Base-by-base conservation (phyloP, 2,797 vertebrate species). In the Echiichthys vipera region DNA sequence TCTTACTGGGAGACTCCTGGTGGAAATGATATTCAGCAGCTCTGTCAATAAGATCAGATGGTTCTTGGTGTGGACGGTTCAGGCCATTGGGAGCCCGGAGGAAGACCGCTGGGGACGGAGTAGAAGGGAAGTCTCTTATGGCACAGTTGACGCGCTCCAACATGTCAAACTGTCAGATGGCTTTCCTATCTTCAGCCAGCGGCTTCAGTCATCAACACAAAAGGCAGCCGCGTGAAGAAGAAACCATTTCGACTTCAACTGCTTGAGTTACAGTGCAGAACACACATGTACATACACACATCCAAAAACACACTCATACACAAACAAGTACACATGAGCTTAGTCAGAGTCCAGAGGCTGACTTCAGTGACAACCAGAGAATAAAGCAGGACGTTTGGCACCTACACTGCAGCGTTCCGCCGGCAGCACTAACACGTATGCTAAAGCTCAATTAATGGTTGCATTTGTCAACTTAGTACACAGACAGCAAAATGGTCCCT, bases 151-250 rank as follows among this genome's bases (percentile, higher is more conserved):
- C 5, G 9, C 58, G 71, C 66, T 50, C 32, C 0, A 7, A 59
- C 68, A 39, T 67, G 50, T 55, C 49, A 45, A 75, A 74, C 66
- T 37, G 82, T 71, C 69, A n/a, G 51, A 65, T 39, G 69, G 46
- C 57, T 74, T 77, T 73, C 69, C n/a, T 78, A 46, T 82, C 43
- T 22, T 46, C 69, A 68, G 62, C 59, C 67, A 46, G 29, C 57
- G 7, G 65, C 74, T 84, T 81, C 79, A 72, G 78, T 85, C 78
- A 50, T 69, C 50, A 84, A 83, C 72, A 73, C 62, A 85, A 88
- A 89, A 90, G 88, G 85, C 91, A 90, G 85, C 86, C 69, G 71
- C 18, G 78, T 85, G 87, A 82, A 77, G 66, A 80, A 77, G 63
- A 74, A 84, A 83, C 62, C 65, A 32, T 67, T 77, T 82, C 43